phyloP scores from a whole-genome alignment of 2,113 vertebrate species.

The Paracanthobrama guichenoti region DNA sequence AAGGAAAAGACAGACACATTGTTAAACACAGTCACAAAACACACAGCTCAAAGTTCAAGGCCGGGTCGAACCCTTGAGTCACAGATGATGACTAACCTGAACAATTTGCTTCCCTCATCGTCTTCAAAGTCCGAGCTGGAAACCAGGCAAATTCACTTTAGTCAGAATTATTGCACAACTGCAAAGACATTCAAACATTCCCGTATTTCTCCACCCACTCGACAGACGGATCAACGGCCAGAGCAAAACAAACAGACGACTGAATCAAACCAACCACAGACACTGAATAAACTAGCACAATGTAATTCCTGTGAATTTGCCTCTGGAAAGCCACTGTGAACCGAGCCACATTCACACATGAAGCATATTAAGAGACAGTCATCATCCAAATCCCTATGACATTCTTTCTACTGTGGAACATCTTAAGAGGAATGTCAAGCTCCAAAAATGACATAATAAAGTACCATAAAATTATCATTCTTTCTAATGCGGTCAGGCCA shows the following conservation, averaged over 20 bases:
- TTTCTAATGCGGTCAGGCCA: not conserved
- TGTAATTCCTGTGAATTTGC: not conserved
- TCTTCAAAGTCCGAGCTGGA: slow-evolving; percentile 76
- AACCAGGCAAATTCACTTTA: not conserved
- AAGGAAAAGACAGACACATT: slow-evolving; percentile 14
- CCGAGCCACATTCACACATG: not conserved
- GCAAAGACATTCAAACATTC: not conserved
- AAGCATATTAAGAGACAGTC: not conserved
- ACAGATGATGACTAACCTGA: slow-evolving; percentile 79
- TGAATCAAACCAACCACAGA: not conserved
- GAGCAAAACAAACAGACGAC: not conserved
- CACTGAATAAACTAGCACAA: not conserved
- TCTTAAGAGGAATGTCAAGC: not conserved
- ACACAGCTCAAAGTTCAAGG: not conserved
- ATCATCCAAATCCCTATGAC: not conserved
- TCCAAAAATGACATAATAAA: not conserved
- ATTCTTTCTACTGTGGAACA: not conserved
- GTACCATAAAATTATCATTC: not conserved
- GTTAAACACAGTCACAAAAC: not conserved
- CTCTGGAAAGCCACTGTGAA: not conserved
- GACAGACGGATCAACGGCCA: not conserved
- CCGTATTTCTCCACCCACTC: not conserved
- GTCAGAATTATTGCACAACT: not conserved
- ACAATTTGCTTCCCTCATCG: slow-evolving; percentile 88
- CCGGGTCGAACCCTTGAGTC: not conserved